A percentile compares a stretch with the other conserved stretches of the same genome.
phyloP scores from a whole-genome alignment of 2,797 vertebrate species.

The Dallia pectoralis region DNA sequence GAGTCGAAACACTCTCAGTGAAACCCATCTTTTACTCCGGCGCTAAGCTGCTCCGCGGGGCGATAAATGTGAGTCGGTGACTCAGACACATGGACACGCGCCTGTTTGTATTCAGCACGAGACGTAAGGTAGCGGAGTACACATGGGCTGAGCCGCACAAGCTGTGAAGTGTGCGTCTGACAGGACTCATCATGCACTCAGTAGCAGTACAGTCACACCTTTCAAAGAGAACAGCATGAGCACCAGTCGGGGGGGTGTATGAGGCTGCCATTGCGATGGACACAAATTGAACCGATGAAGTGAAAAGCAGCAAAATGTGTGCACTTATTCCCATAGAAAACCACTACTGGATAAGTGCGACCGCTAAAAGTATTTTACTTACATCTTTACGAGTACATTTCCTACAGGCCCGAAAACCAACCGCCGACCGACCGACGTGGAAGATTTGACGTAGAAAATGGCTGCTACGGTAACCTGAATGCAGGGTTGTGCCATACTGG shows the following conservation, averaged over 20 bases:
- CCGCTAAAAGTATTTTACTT: no score
- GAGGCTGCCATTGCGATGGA: not conserved
- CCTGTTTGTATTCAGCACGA: not conserved
- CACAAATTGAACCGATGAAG: not conserved
- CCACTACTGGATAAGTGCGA: no score
- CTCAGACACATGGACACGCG: not conserved
- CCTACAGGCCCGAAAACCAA: not conserved
- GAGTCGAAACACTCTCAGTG: constrained; percentile 25
- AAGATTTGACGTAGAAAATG: not conserved
- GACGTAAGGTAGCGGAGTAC: not conserved
- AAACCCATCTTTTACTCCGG: constrained; percentile 1
- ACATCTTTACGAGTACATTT: not conserved
- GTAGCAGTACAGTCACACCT: not conserved
- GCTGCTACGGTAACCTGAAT: not conserved
- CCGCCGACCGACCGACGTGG: not conserved
- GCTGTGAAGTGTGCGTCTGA: not conserved
- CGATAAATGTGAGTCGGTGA: not conserved
- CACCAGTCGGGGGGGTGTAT: not conserved
- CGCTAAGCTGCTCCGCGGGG: not conserved
- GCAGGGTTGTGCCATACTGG: not conserved
- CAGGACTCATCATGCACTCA: not conserved
- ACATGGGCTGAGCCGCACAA: not conserved
- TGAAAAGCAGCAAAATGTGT: no score
- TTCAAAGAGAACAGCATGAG: not conserved
- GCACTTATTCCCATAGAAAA: no score